These are phyloP conservation scores for Heliocidaris tuberculata DNA, from an alignment of 35 echinoderm and acorn worm genomes.

Conservation along the genomic window DNA sequence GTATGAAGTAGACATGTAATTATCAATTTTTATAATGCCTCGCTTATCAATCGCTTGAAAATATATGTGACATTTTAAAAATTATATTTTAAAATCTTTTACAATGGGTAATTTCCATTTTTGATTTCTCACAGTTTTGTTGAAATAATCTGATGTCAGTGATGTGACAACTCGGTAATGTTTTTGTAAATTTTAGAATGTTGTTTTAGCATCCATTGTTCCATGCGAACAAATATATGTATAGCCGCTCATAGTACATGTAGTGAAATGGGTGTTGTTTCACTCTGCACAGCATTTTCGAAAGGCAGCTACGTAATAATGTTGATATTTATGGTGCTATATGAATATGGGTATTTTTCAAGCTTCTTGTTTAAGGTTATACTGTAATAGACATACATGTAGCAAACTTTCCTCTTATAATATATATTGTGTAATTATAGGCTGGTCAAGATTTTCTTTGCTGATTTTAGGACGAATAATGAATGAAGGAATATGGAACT, in stretches of 20 bases:
- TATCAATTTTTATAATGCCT: background rate
- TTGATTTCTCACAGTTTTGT: background rate
- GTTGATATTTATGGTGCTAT: constrained; percentile 3
- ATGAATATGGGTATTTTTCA: background rate
- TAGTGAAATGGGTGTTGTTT: background rate
- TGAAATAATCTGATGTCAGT: background rate
- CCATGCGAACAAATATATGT: no score
- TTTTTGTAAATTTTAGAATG: no score
- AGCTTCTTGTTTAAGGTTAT: background rate
- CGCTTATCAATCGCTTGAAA: background rate
- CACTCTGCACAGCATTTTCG: background rate
- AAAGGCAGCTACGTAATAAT: background rate
- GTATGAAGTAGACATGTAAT: background rate
- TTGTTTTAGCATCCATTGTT: no score
- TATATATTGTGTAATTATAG: background rate
- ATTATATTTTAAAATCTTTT: background rate
- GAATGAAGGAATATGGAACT: background rate
- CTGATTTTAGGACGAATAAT: background rate
- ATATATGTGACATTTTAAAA: no score
- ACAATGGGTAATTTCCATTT: background rate
- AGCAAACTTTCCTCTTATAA: background rate
- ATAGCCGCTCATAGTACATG: background rate
- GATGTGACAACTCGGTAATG: background rate
- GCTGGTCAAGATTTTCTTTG: background rate
- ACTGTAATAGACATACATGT: background rate